phyloP scores from a whole-genome alignment of 2,113 vertebrate species.

The Chaetodon trifascialis region DNA sequence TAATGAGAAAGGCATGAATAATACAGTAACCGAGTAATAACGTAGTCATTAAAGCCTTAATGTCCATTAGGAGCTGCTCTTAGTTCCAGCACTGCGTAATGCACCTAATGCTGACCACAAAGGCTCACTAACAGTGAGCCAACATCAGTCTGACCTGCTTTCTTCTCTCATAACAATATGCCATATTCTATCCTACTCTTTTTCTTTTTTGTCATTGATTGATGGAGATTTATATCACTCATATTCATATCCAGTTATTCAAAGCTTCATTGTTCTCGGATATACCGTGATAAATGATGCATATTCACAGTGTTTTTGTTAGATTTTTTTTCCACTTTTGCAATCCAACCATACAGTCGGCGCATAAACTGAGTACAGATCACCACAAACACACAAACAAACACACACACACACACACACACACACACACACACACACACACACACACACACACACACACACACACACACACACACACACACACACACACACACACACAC shows the following conservation, averaged over 20 bases:
- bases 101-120: conserved; percentile 64
- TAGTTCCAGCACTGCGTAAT: conserved; percentile 61
- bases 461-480: not conserved
- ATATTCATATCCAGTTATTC: conserved; percentile 47
- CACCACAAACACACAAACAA: no score
- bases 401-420: not conserved
- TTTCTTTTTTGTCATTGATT: conserved; percentile 58
- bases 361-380: conserved; percentile 5
- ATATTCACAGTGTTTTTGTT: conserved; percentile 14
- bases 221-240: conserved; percentile 59
- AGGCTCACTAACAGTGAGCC: conserved; percentile 38
- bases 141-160: conserved; percentile 56
- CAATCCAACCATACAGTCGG: not conserved
- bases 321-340: conserved; percentile 8
- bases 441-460: not conserved
- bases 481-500: not conserved
- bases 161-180: conserved; percentile 38
- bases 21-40: conserved; percentile 81
- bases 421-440: not conserved
- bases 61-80: conserved; percentile 79
- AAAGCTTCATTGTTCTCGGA: conserved; percentile 27
- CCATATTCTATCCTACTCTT: conserved; percentile 34
- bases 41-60: conserved; percentile 80
- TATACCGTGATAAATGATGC: conserved; percentile 49
- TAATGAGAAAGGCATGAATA: conserved; percentile 84